A percentile compares a stretch with the other conserved stretches of the same genome.
phyloP scores from a whole-genome alignment of 1,140 invertebrate species.

The Trichomalopsis sarcophagae region DNA sequence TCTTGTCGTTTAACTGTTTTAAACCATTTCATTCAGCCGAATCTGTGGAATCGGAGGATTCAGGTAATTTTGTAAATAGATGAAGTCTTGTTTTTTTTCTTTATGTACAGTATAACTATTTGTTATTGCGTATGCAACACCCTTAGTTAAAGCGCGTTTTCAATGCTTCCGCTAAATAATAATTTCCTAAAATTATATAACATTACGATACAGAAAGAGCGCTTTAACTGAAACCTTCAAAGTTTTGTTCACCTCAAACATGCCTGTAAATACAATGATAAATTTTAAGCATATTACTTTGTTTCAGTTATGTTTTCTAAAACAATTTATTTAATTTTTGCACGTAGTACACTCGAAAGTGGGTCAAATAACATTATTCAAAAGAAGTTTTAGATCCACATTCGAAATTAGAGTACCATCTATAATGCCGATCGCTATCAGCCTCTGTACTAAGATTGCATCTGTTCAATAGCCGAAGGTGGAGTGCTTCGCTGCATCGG shows the following conservation, averaged over 20 bases:
- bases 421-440: neutral
- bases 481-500: constrained; percentile 91
- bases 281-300: neutral
- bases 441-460: neutral
- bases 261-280: neutral
- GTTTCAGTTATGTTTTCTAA: neutral
- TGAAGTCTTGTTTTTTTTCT: neutral
- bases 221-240: too few relatives aligned
- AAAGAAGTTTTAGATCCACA: neutral
- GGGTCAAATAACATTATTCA: neutral
- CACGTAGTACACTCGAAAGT: neutral
- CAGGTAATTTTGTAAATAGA: constrained; percentile 64
- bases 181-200: neutral
- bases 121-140: neutral
- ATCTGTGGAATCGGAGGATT: constrained; percentile 68
- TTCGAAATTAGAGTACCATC: neutral
- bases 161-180: neutral
- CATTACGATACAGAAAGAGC: too few relatives aligned
- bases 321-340: neutral
- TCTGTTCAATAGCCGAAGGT: constrained; percentile 81
- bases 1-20: constrained; percentile 22
- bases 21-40: constrained; percentile 67
- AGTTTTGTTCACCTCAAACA: neutral
- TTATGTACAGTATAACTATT: neutral
- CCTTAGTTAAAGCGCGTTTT: neutral